A percentile compares a stretch with the other conserved stretches of the same genome.
phyloP scores from a whole-genome alignment of 2,888 invertebrate genomes.

The Crepidodera aurea region DNA sequence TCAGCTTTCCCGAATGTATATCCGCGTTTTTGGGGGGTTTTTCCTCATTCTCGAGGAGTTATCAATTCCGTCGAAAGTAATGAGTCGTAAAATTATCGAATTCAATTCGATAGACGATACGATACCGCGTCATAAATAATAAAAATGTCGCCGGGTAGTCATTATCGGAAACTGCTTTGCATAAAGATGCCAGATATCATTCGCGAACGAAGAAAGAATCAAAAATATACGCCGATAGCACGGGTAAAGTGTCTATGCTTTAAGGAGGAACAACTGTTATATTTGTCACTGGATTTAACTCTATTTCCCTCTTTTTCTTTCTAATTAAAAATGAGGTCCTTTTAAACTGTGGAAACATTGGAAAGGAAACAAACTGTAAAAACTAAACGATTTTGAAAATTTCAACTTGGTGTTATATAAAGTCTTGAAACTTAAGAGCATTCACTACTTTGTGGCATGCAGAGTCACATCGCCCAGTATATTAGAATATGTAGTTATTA shows the following conservation, averaged over 20 bases:
- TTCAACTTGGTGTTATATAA: too few species aligned
- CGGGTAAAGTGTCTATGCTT: constrained; percentile 12
- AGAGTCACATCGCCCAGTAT: too few species aligned
- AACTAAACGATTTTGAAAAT: too few species aligned
- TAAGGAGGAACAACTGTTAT: too few species aligned
- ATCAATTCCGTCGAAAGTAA: constrained; percentile 60
- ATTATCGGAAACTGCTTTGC: constrained; percentile 62
- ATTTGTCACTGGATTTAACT: too few species aligned
- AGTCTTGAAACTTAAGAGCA: too few species aligned
- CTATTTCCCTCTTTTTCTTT: too few species aligned
- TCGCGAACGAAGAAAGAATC: constrained; percentile 49
- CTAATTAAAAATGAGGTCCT: too few species aligned
- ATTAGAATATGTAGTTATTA: too few species aligned
- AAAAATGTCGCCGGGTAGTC: constrained; percentile 57
- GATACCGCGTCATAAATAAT: constrained; percentile 55
- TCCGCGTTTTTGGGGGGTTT: neutral
- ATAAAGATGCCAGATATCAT: constrained; percentile 60
- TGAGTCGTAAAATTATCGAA: constrained; percentile 62
- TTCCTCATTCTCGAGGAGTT: constrained; percentile 42
- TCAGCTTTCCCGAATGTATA: constrained; percentile 7
- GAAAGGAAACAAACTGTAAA: too few species aligned
- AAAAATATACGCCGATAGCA: constrained; percentile 48
- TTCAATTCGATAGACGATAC: constrained; percentile 51
- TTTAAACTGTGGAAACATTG: too few species aligned
- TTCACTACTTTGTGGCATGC: too few species aligned